Base-by-base conservation (phyloP, 2,113 vertebrate genomes). In the Hippocampus guttulatus region DNA sequence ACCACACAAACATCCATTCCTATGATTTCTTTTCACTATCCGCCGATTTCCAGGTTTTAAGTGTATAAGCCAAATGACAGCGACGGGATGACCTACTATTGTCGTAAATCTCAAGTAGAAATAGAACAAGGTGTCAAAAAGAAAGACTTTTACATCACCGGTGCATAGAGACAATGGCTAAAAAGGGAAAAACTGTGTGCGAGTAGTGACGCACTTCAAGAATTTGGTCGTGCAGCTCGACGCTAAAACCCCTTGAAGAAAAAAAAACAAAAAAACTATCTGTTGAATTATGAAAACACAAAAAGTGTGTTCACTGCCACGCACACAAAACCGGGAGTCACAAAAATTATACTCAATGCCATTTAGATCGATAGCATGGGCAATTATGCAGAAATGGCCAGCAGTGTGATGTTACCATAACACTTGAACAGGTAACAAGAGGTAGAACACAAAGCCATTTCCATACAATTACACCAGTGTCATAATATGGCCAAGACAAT, bases 371-470 rank as follows among this genome's bases (percentile, higher is more conserved):
- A 79, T 75, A 83, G 87, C 73, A 71, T 66, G 77, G 84, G 89
- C 85, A 92, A 93, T 91, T 92, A 89, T 91, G 86, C 84, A 83
- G 90, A 93, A 93, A 93, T 93, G 90, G 89, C 92, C 89, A 76
- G 84, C 70, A 82, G 85, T 91, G 89, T 88, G 85, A 92, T 91
- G 92, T 93, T 91, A 92, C 92, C 92, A 92, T 92, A 77, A 90
- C 81, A 89, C 85, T 87, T 88, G 27, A 88, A 92, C 92, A 92
- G 92, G 92, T 92, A 93, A 93, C 92, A 92, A 82, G 92, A 93
- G 92, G 92, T 93, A 93, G 91, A 86, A 89, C 91, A 90, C 88
- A 79, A 80, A 70, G 88, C 89, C 92, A 93, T 90, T 92, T 92
- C 89, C 78, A 89, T 78, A 90, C 90, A 93, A 92, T 90, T 91